Base-by-base conservation (phyloP, 2,797 vertebrate genomes). In the Sorex maritimensis region DNA sequence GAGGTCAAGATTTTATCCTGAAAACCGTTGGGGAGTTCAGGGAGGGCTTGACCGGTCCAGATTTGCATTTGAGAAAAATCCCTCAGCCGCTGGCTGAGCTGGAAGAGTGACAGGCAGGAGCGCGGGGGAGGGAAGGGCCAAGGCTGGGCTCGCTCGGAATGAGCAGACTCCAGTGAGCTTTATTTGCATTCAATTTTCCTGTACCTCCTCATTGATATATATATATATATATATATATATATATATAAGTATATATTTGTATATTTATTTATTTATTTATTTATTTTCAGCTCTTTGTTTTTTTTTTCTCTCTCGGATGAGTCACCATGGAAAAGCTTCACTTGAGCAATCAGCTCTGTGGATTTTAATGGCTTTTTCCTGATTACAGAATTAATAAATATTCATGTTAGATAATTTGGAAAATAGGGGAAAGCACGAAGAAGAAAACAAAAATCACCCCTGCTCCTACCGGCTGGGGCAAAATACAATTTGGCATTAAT, bases 331-430 rank as follows among this genome's bases (percentile, higher is more conserved):
- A 93, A 89, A 97, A 86, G 92, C 87, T 92, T 96, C 96, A 96
- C 96, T 94, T 92, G 93, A 93, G 95, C 96, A 96, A 95, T 95
- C 95, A 97, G 94, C 55, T 81, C 92, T 71, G 93, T 88, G 95
- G 95, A 95, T 96, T 95, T 97, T 96, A 97, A 97, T 97, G 94
- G 95, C 94, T 95, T 96, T 97, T 96, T 96, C 92, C 96, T 97
- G 96, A 97, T 96, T 97, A 93, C 94, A 94, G 93, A 96, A 96
- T 97, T 97, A 97, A 97, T 97, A 96, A 96, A 97, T 97, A 97
- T 97, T 97, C 96, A 97, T 97, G 95, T 75, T 92, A 93, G 93
- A 94, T 97, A 96, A 96, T 97, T 97, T 87, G 55, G 88, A 95
- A 97, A 97, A 96, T 93, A 89, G 91, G 79, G 81, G 72, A 83